Percentiles rank a stretch among this genome's conserved stretches.
Evolutionary conservation across 2,888 invertebrate species (phyloP).

Genomic region (Oasisia sp.): DNA sequence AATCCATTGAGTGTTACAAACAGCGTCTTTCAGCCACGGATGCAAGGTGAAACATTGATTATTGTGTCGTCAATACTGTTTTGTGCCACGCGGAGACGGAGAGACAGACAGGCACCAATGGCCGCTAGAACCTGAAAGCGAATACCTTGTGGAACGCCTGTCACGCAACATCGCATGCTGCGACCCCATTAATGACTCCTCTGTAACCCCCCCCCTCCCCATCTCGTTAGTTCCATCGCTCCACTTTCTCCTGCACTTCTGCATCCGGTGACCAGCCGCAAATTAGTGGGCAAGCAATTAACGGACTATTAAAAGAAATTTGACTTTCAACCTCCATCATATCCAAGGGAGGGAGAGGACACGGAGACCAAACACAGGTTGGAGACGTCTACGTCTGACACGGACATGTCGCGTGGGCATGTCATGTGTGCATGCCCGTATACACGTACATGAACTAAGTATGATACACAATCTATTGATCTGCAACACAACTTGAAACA

Average conservation of each 20-base stretch:
- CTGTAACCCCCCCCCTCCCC: background rate
- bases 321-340: too few relatives aligned
- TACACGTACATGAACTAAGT: background rate
- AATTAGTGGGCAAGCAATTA: too few relatives aligned
- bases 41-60: constrained; percentile 17
- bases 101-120: constrained; percentile 12
- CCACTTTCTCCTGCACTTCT: background rate
- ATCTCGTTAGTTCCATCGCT: background rate
- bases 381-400: too few relatives aligned
- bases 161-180: background rate
- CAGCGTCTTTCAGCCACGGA: background rate
- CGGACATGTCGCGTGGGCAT: background rate
- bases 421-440: background rate
- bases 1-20: background rate
- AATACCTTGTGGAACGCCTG: background rate
- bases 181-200: background rate
- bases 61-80: background rate
- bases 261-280: too few relatives aligned
- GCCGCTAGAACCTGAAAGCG: background rate
- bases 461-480: background rate
- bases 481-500: background rate
- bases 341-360: too few relatives aligned
- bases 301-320: too few relatives aligned
- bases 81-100: background rate
- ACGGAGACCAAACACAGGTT: too few relatives aligned